phyloP scores from a whole-genome alignment of 2,113 vertebrate genomes.

The Microcebus ravelobensis region DNA sequence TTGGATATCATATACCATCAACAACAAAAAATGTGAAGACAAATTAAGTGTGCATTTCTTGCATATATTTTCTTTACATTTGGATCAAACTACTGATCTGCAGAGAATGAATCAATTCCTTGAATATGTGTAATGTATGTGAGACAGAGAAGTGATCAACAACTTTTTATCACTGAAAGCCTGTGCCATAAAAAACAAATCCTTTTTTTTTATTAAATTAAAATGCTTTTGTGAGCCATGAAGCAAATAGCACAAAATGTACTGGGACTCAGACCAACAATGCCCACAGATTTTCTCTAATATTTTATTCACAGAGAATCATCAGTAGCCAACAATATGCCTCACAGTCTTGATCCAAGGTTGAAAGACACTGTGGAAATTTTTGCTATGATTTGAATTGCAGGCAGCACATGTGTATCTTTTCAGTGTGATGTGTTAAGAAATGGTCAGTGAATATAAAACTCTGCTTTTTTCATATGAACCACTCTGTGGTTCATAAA shows the following conservation, averaged over 20 bases:
- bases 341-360: not conserved
- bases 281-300: not conserved
- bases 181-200: not conserved
- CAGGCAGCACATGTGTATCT: not conserved
- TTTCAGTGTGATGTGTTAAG: not conserved
- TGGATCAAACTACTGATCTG: not conserved
- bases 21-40: not conserved
- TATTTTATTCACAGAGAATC: conserved; percentile 29
- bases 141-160: not conserved
- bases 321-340: conserved; percentile 10
- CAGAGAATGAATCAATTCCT: not conserved
- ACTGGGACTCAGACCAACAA: not conserved
- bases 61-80: not conserved
- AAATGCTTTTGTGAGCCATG: not conserved
- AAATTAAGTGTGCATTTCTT: not conserved
- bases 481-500: not conserved
- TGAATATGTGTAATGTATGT: not conserved
- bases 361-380: not conserved
- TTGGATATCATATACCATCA: not conserved
- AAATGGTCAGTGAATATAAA: not conserved
- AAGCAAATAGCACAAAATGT: not conserved
- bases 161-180: not conserved
- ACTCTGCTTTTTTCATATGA: not conserved
- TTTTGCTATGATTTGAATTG: not conserved
- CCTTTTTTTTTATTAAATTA: not conserved